These are phyloP conservation scores for Neoitamus cyanurus DNA, from an alignment of 2,888 invertebrate species.

Conservation along the genomic window DNA sequence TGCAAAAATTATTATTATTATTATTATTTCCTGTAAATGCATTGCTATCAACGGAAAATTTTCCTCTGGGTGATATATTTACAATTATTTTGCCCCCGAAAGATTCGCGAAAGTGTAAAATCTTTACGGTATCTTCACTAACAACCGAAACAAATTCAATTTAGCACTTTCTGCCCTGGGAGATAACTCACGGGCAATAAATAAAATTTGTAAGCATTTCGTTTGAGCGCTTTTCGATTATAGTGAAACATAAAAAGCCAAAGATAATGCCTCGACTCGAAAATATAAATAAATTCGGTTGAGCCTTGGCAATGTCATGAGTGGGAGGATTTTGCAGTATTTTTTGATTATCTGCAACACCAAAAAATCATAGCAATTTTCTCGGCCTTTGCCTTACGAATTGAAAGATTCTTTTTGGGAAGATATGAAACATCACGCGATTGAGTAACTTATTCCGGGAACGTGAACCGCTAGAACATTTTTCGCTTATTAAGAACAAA, in stretches of 20 bases:
- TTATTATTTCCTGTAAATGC: neutral
- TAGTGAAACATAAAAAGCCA: neutral
- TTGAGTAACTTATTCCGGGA: neutral
- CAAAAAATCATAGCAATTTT: neutral
- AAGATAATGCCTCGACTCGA: neutral
- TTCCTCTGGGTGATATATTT: neutral
- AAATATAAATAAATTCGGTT: neutral
- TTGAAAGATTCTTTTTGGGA: neutral
- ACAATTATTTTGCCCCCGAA: neutral
- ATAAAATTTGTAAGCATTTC: neutral
- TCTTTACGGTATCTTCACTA: neutral
- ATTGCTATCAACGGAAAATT: neutral
- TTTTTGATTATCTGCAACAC: neutral
- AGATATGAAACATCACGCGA: neutral
- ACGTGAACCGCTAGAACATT: neutral
- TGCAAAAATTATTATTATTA: neutral
- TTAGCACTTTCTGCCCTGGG: neutral
- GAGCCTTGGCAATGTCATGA: constrained; percentile 1
- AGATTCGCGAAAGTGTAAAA: neutral
- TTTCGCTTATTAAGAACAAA: neutral
- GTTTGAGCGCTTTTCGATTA: neutral
- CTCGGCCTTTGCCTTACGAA: neutral
- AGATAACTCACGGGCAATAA: neutral
- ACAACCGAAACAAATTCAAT: neutral
- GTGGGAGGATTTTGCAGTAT: neutral